phyloP scores from a whole-genome alignment of 2,797 vertebrate genomes.

The Xiphorhynchus erythropygius region DNA sequence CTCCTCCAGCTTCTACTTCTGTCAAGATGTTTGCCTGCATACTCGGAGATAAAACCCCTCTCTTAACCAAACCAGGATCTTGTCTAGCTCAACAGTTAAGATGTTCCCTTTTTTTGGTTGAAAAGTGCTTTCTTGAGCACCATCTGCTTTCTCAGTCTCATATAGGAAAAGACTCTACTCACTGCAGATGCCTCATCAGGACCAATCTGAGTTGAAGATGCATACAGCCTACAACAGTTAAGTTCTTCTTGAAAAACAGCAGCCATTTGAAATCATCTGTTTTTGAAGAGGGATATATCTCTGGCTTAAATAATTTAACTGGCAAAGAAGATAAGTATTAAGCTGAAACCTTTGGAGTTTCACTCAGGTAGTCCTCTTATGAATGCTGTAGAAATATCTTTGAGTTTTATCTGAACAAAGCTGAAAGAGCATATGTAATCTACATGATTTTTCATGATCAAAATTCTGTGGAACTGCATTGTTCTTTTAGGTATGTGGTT shows the following conservation, averaged over 20 bases:
- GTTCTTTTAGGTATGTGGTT: not conserved
- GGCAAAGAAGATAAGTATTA: not conserved
- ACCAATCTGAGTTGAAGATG: not conserved
- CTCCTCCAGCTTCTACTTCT: not conserved
- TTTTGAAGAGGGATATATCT: not conserved
- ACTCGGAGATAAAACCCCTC: not conserved
- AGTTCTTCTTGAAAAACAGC: not conserved
- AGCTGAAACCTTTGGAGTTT: not conserved
- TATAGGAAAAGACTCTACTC: not conserved
- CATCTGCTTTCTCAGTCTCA: not conserved
- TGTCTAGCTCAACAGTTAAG: not conserved
- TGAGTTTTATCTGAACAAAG: not conserved
- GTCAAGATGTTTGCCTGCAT: not conserved
- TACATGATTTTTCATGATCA: not conserved
- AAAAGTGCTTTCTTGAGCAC: not conserved
- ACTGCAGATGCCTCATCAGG: not conserved
- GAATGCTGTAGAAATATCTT: not conserved
- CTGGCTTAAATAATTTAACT: not conserved
- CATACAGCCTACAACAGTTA: not conserved
- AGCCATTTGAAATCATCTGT: not conserved
- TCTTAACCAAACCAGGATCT: not conserved
- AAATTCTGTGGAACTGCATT: not conserved
- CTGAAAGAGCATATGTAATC: not conserved
- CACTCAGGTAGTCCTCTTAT: not conserved
- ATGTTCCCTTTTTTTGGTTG: not conserved